Base-by-base conservation (phyloP, 2,797 vertebrate genomes). In the Iguana delicatissima region DNA sequence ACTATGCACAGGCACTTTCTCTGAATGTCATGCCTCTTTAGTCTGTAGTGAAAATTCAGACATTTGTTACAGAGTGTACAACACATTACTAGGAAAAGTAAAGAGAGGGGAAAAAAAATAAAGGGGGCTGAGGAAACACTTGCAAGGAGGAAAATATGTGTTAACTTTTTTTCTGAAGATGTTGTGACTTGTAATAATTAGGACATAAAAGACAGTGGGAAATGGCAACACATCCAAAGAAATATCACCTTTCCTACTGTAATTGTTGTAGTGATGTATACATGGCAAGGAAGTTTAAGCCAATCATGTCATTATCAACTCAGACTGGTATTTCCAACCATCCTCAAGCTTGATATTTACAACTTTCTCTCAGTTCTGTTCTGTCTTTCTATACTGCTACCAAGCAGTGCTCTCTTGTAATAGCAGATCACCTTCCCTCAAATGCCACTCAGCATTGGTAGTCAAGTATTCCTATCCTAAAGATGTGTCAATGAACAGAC, bases 31-130 rank as follows among this genome's bases (percentile, higher is more conserved):
- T 89, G 35, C 26, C 24, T 86, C 3, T 35, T 80, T 13, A 55
- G 82, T 20, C 6, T 86, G n/a, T 1, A 80, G 74, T 32, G 16
- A 20, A 74, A 3, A 80, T 72, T 6, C 64, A 87, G 74, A 79
- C 50, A 0, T 0, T 26, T 50, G 55, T 7, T 24, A 69, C 24
- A 46, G 42, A 4, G 42, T 46, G 18, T 82, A 57, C 50, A 57
- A 84, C 52, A 88, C 7, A 82, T 80, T 46, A 29, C 13, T 18
- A 46, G 9, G 12, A 42, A 20, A 57, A 26, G 55, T 12, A 77
- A 26, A 8, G 20, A 10, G 24, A 32, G 29, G 42, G 42, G 42
- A 46, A 46, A 46, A 46, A 46, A 46, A 46, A 46, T 46, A 38
- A 76, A 76, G 38, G 4, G 22, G 38, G 18, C n/a, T 73, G n/a